A percentile compares a stretch with the other conserved stretches of the same genome.
Evolutionary conservation across 2,888 invertebrate species (phyloP).

Genomic region (Tupiocoris notatus): DNA sequence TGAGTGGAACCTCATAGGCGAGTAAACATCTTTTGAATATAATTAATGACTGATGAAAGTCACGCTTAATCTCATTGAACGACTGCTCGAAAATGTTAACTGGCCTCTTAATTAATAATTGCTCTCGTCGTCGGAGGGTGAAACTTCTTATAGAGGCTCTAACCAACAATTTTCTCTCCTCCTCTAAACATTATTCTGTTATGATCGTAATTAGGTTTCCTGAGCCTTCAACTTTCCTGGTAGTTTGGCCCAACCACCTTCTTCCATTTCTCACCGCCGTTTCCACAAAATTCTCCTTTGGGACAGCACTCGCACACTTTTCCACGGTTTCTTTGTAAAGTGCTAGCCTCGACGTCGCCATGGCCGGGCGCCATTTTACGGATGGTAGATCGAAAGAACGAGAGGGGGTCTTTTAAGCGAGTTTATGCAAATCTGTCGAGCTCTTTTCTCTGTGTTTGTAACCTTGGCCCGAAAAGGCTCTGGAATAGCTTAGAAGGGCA

Average conservation of each 20-base stretch:
- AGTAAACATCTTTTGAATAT: slow-evolving; percentile 6
- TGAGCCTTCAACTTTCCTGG: neutral
- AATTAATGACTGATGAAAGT: slow-evolving; percentile 35
- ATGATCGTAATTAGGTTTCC: slow-evolving; percentile 30
- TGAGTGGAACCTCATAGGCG: neutral
- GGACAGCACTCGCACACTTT: no score
- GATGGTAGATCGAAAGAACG: neutral
- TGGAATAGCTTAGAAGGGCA: neutral
- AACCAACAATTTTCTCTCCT: slow-evolving; percentile 11
- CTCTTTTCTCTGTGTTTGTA: neutral
- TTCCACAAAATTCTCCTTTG: neutral
- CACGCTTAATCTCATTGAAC: slow-evolving; percentile 18
- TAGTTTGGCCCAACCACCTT: neutral
- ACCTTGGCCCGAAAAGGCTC: neutral
- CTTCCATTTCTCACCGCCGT: no score
- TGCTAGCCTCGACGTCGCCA: neutral
- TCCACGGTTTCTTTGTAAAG: neutral
- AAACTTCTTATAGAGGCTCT: neutral
- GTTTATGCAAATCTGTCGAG: slow-evolving; percentile 3
- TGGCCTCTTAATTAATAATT: neutral
- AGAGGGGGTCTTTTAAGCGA: neutral
- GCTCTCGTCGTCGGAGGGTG: neutral
- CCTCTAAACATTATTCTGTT: slow-evolving; percentile 29
- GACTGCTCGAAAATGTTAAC: neutral
- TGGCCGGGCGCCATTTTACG: neutral